Conservation (phyloP, 2,113 vertebrate species). For the Glareola pratincola region DNA sequence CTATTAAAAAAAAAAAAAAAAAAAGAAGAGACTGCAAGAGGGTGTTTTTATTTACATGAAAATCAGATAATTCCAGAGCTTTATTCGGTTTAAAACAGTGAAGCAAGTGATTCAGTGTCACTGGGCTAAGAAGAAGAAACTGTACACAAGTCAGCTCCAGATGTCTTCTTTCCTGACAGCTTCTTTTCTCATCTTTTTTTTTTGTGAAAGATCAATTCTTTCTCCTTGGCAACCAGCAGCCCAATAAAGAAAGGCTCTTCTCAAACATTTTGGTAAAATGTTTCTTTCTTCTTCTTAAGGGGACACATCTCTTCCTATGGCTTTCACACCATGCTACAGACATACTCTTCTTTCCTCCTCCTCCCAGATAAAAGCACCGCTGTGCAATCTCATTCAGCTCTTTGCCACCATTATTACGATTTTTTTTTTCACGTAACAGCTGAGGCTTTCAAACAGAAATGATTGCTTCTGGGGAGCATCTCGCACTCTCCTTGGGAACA, state of each 20-base stretch:
- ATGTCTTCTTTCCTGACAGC: slow-evolving; percentile 17
- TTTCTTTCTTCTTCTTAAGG: slow-evolving; percentile 29
- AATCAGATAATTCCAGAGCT: not conserved
- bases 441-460: slow-evolving; percentile 35
- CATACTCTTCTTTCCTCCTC: not conserved
- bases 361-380: not conserved
- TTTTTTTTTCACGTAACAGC: not conserved
- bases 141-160: slow-evolving; percentile 14
- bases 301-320: not conserved
- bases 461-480: slow-evolving; percentile 31
- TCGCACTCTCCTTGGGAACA: not conserved
- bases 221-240: slow-evolving; percentile 40
- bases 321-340: not conserved
- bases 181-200: not conserved
- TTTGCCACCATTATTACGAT: not conserved
- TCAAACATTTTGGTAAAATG: slow-evolving; percentile 20
- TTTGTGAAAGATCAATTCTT: not conserved
- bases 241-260: not conserved
- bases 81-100: not conserved
- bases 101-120: slow-evolving; percentile 17
- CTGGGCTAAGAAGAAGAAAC: not conserved
- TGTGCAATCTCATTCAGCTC: not conserved
- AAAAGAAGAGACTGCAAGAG: not conserved
- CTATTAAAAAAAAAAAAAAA: not conserved
- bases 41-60: not conserved